A percentile compares a stretch with the other conserved stretches of the same genome.
Evolutionary conservation across 2,113 vertebrate species (phyloP).

Genomic region (Chaenocephalus aceratus): DNA sequence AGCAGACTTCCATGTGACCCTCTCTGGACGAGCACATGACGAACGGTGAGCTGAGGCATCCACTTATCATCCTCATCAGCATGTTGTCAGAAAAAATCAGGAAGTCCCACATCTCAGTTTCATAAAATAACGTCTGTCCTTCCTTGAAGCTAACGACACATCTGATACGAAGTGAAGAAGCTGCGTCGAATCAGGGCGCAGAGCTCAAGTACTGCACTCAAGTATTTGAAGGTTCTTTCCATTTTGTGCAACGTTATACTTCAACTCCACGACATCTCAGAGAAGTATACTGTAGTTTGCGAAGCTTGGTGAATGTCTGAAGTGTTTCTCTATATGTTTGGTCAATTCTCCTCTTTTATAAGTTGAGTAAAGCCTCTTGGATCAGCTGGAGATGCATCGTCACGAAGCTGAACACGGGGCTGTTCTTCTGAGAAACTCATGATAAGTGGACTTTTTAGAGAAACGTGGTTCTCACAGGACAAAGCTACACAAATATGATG

Average conservation of each 20-base stretch:
- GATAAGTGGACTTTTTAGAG: too few relatives aligned
- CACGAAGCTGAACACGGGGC: neutral
- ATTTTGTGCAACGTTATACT: neutral
- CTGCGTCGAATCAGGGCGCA: neutral
- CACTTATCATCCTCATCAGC: conserved; percentile 60
- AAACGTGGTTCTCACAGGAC: too few relatives aligned
- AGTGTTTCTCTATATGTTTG: neutral
- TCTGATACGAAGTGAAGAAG: conserved; percentile 26
- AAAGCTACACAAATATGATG: too few relatives aligned
- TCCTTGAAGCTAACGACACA: conserved; percentile 8
- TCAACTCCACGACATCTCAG: neutral
- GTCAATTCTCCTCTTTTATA: too few relatives aligned
- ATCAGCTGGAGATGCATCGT: neutral
- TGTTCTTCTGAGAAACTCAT: too few relatives aligned
- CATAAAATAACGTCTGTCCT: conserved; percentile 17
- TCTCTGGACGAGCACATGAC: conserved; percentile 2
- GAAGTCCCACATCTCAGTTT: conserved; percentile 53
- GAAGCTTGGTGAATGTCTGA: neutral
- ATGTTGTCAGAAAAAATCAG: conserved; percentile 68
- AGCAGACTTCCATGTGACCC: conserved; percentile 12
- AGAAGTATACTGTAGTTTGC: neutral
- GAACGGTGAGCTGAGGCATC: conserved; percentile 30
- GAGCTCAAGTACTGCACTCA: neutral
- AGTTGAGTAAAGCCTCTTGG: too few relatives aligned
- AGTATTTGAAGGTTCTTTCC: neutral